Percentiles rank a stretch among this genome's conserved stretches.
Conservation (phyloP, 2,113 vertebrate species). For the Xyrauchen texanus region DNA sequence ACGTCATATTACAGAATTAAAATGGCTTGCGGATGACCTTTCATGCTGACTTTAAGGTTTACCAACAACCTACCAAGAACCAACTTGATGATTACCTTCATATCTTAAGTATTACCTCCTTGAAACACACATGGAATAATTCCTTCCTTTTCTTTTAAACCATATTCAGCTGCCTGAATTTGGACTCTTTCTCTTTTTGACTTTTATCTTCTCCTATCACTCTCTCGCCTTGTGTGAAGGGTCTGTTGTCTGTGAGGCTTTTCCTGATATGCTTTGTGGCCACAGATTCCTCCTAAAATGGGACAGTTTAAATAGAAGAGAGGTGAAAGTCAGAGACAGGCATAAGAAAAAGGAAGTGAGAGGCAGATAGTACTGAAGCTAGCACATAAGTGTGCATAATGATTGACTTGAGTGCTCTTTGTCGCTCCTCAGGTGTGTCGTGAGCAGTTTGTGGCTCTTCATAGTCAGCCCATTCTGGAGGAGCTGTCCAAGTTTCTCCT, state of each 20-base stretch:
- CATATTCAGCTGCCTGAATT: not conserved
- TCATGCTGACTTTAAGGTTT: no score
- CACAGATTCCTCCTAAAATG: slow-evolving; percentile 8
- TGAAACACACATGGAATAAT: not conserved
- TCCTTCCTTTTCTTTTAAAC: not conserved
- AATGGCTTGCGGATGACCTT: no score
- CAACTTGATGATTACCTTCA: not conserved
- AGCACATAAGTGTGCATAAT: slow-evolving; percentile 13
- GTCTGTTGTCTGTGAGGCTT: slow-evolving; percentile 4
- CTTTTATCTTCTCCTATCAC: not conserved
- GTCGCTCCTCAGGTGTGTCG: slow-evolving; percentile 82
- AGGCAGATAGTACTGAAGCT: slow-evolving; percentile 10
- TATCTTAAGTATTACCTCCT: not conserved
- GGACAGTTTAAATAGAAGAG: not conserved
- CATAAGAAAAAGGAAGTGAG: not conserved
- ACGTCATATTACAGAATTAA: no score
- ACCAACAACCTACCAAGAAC: not conserved
- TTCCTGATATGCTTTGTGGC: slow-evolving; percentile 7
- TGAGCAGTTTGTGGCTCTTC: slow-evolving; percentile 90
- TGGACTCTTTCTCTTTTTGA: not conserved
- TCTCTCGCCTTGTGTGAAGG: not conserved
- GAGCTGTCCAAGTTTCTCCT: slow-evolving; percentile 86
- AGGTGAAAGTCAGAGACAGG: not conserved
- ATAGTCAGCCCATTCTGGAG: slow-evolving; percentile 88
- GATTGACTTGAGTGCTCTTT: slow-evolving; percentile 30